A percentile compares a stretch with the other conserved stretches of the same genome.
Evolutionary conservation across 2,797 vertebrate genomes (phyloP).

Genomic region (Nasua narica): DNA sequence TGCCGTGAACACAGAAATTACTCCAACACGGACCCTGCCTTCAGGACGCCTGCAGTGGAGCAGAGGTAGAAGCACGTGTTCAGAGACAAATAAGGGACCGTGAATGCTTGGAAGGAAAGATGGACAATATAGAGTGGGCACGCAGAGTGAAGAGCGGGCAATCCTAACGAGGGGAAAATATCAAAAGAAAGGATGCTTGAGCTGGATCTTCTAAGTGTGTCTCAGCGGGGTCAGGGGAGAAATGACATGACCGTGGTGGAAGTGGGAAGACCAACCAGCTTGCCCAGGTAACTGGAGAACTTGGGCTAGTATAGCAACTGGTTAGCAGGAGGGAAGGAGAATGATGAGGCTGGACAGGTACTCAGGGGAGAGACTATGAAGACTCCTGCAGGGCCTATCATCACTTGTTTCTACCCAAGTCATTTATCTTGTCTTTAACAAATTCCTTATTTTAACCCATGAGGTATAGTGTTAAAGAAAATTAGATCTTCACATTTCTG

Average conservation of each 20-base stretch:
- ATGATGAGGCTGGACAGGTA: neutral
- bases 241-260: neutral
- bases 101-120: neutral
- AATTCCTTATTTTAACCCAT: no score
- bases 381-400: neutral
- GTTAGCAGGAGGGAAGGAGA: neutral
- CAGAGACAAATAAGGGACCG: neutral
- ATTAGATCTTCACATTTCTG: neutral
- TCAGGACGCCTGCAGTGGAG: neutral
- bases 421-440: neutral
- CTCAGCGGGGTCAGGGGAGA: neutral
- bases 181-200: neutral
- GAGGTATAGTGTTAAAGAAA: neutral
- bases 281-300: neutral
- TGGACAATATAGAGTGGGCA: neutral
- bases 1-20: neutral
- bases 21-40: neutral
- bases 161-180: neutral
- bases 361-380: rapidly evolving
- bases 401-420: neutral
- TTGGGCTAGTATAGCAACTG: neutral
- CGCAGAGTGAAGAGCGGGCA: neutral
- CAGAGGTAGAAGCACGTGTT: neutral
- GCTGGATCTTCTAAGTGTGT: neutral
- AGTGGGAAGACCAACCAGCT: neutral